Percentiles rank a stretch among this genome's conserved stretches.
Conservation (phyloP, 2,888 invertebrate genomes). For the Troides helena region DNA sequence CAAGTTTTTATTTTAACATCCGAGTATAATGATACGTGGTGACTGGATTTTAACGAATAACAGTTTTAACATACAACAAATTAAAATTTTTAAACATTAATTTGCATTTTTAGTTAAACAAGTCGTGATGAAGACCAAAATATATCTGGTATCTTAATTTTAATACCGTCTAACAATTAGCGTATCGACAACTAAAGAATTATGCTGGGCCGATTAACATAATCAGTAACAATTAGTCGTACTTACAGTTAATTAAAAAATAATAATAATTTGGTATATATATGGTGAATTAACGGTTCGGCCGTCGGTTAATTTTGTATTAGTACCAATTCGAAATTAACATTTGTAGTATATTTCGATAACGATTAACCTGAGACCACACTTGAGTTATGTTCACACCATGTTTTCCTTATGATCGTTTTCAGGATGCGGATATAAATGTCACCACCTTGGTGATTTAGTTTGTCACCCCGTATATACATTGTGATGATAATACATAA, state of each 20-base stretch:
- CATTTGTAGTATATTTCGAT: slow-evolving; percentile 65
- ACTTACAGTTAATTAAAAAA: slow-evolving; percentile 49
- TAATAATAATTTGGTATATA: slow-evolving; percentile 62
- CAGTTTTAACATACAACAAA: slow-evolving; percentile 22
- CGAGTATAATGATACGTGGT: slow-evolving; percentile 49
- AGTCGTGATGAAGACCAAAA: slow-evolving; percentile 48
- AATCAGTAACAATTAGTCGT: slow-evolving; percentile 49
- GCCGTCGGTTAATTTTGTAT: slow-evolving; percentile 54
- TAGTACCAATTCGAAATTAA: slow-evolving; percentile 71
- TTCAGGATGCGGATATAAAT: slow-evolving; percentile 64
- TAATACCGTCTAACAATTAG: slow-evolving; percentile 48
- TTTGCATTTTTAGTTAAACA: slow-evolving; percentile 32
- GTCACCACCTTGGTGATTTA: slow-evolving; percentile 51
- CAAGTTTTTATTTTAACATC: slow-evolving; percentile 36
- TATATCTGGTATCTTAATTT: slow-evolving; percentile 59
- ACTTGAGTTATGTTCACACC: slow-evolving; percentile 46
- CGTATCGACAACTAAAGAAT: slow-evolving; percentile 42
- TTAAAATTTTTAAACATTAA: slow-evolving; percentile 34
- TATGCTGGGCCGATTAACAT: slow-evolving; percentile 69
- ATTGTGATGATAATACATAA: slow-evolving; percentile 1
- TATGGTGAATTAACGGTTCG: slow-evolving; percentile 70
- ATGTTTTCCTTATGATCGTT: slow-evolving; percentile 56
- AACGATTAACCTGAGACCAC: slow-evolving; percentile 79
- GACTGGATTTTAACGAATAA: slow-evolving; percentile 55
- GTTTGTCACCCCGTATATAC: slow-evolving; percentile 35